Evolutionary conservation across 2,888 invertebrate genomes (phyloP).

Genomic region (Tetragonula carbonaria): DNA sequence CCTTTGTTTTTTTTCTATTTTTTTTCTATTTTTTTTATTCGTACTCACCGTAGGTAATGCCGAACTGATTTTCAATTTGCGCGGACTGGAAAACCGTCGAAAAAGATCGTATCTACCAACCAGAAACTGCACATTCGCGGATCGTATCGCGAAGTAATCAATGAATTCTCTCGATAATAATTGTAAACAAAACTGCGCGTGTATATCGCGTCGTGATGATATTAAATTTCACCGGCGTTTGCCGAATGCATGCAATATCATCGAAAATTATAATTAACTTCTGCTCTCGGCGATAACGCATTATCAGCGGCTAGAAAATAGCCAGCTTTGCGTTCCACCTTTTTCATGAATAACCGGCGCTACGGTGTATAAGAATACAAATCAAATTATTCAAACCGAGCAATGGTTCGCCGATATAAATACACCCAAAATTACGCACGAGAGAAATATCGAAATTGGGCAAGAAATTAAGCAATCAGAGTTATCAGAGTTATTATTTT

Average conservation of each 20-base stretch:
- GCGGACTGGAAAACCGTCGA: slow-evolving; percentile 28
- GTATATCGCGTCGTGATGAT: slow-evolving; percentile 15
- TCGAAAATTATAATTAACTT: slow-evolving; percentile 55
- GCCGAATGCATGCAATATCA: slow-evolving; percentile 33
- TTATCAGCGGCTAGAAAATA: slow-evolving; percentile 23
- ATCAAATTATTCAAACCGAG: too few species aligned
- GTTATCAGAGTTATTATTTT: too few species aligned
- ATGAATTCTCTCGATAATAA: slow-evolving; percentile 62
- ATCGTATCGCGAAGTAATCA: slow-evolving; percentile 39
- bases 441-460: too few species aligned
- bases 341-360: neutral
- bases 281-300: slow-evolving; percentile 38
- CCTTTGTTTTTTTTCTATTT: too few species aligned
- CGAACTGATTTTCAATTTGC: slow-evolving; percentile 58
- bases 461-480: too few species aligned
- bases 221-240: slow-evolving; percentile 37
- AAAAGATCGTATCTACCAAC: slow-evolving; percentile 37
- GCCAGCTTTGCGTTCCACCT: neutral
- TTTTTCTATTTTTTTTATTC: slow-evolving; percentile 34
- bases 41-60: slow-evolving; percentile 39
- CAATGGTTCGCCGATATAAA: too few species aligned
- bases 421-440: too few species aligned
- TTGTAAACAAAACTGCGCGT: slow-evolving; percentile 48
- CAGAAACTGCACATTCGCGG: slow-evolving; percentile 46
- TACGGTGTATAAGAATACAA: neutral